A percentile compares a stretch with the other conserved stretches of the same genome.
phyloP scores from a whole-genome alignment of 1,140 invertebrate genomes.

The Zaprionus tsacasi region DNA sequence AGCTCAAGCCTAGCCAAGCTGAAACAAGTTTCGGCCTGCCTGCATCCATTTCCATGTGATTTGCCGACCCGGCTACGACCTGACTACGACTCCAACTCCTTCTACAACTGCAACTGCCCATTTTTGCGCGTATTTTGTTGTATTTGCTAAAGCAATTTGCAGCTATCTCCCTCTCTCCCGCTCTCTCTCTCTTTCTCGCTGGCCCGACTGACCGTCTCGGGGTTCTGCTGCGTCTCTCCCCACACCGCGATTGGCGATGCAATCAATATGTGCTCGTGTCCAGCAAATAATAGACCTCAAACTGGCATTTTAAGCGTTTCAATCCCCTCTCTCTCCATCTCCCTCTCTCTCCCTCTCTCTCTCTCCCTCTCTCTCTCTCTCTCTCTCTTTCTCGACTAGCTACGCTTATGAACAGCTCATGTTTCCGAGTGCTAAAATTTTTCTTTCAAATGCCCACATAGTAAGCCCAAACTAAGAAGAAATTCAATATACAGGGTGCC shows the following conservation, averaged over 20 bases:
- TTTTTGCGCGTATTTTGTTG: slow-evolving; percentile 49
- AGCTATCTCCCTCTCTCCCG: slow-evolving; percentile 24
- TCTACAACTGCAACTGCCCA: slow-evolving; percentile 11
- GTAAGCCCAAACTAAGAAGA: slow-evolving; percentile 45
- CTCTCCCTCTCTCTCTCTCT: neutral
- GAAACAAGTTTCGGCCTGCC: slow-evolving; percentile 54
- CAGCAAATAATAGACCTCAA: slow-evolving; percentile 83
- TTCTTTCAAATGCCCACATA: slow-evolving; percentile 64
- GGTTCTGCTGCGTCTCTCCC: slow-evolving; percentile 1
- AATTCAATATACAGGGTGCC: slow-evolving; percentile 38
- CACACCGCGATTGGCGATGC: slow-evolving; percentile 63
- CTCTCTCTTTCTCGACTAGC: neutral
- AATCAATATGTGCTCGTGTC: slow-evolving; percentile 84
- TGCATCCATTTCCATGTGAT: slow-evolving; percentile 76
- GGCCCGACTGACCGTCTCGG: slow-evolving; percentile 30
- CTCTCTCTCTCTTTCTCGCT: neutral
- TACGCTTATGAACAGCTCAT: slow-evolving; percentile 48
- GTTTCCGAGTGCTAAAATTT: slow-evolving; percentile 63
- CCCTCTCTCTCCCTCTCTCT: neutral
- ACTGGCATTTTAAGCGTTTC: slow-evolving; percentile 74
- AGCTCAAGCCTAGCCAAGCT: slow-evolving; percentile 21
- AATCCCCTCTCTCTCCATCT: neutral
- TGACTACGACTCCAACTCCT: slow-evolving; percentile 26
- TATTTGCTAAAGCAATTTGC: slow-evolving; percentile 81
- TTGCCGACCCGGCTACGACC: slow-evolving; percentile 28